Percentiles rank a stretch among this genome's conserved stretches.
Conservation (phyloP, 2,888 invertebrate genomes). For the Aelia acuminata region DNA sequence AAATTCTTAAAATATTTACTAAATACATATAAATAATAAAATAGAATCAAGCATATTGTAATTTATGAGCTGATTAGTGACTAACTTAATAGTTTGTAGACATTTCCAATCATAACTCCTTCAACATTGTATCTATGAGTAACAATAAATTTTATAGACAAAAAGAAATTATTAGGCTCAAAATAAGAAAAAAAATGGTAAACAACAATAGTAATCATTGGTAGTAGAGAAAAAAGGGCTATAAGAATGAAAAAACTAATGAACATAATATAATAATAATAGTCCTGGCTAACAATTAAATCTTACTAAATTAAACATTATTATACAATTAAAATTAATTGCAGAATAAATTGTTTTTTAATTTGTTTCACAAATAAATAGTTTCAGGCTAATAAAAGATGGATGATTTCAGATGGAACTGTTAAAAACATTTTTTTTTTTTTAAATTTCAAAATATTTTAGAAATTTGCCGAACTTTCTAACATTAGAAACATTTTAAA, state of each 20-base stretch:
- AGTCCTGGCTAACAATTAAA: background rate
- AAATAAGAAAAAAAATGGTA: background rate
- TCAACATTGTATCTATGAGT: background rate
- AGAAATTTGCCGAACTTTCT: too few relatives aligned
- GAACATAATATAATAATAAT: background rate
- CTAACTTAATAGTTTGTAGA: background rate
- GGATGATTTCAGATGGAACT: background rate
- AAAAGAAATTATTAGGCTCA: background rate
- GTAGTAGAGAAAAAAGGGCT: background rate
- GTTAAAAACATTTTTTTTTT: background rate
- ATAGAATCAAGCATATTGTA: background rate
- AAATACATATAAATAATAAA: background rate
- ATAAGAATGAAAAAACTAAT: background rate
- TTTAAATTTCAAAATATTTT: too few relatives aligned
- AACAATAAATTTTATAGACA: background rate
- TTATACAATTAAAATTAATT: background rate
- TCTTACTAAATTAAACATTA: background rate
- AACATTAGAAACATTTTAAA: too few relatives aligned
- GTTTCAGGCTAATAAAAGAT: too few relatives aligned
- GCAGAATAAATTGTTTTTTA: background rate
- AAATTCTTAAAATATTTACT: background rate
- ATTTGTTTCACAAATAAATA: too few relatives aligned
- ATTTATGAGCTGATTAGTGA: background rate
- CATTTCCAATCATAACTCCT: background rate
- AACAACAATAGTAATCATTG: background rate